Evolutionary conservation across 2,797 vertebrate genomes (phyloP).

Genomic region (Scleropages formosus): DNA sequence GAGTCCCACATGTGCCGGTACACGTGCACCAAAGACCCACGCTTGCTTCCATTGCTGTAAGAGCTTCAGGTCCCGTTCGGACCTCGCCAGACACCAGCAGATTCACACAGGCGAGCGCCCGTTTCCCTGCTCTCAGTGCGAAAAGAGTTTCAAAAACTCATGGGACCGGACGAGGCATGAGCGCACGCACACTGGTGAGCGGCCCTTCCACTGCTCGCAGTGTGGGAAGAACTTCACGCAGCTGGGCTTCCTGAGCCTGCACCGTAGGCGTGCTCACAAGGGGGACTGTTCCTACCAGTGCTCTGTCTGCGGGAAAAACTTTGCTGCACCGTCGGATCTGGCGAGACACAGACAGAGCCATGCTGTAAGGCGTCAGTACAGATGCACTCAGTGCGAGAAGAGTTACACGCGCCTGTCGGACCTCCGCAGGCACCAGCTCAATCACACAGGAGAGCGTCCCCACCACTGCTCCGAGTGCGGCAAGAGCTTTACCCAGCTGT

Average conservation of each 20-base stretch:
- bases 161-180: slow-evolving; percentile 49
- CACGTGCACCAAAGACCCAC: background rate
- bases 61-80: slow-evolving; percentile 46
- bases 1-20: background rate
- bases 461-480: slow-evolving; percentile 52
- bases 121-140: slow-evolving; percentile 28
- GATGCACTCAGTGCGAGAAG: slow-evolving; percentile 37
- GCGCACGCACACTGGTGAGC: slow-evolving; percentile 56
- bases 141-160: slow-evolving; percentile 16
- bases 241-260: slow-evolving; percentile 61
- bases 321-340: slow-evolving; percentile 62
- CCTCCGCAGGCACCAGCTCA: slow-evolving; percentile 36
- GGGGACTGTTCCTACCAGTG: slow-evolving; percentile 69
- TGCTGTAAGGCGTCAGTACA: background rate
- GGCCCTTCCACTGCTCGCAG: slow-evolving; percentile 65
- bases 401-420: slow-evolving; percentile 40
- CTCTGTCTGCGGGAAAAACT: slow-evolving; percentile 56
- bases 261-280: slow-evolving; percentile 66
- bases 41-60: slow-evolving; percentile 46
- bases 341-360: slow-evolving; percentile 64
- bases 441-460: slow-evolving; percentile 39
- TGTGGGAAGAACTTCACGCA: slow-evolving; percentile 69
- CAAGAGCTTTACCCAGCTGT: slow-evolving; percentile 60
- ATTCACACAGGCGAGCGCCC: slow-evolving; percentile 15
- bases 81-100: slow-evolving; percentile 51